Evolutionary conservation across 2,888 invertebrate genomes (phyloP).

Genomic region (Euplexia lucipara): DNA sequence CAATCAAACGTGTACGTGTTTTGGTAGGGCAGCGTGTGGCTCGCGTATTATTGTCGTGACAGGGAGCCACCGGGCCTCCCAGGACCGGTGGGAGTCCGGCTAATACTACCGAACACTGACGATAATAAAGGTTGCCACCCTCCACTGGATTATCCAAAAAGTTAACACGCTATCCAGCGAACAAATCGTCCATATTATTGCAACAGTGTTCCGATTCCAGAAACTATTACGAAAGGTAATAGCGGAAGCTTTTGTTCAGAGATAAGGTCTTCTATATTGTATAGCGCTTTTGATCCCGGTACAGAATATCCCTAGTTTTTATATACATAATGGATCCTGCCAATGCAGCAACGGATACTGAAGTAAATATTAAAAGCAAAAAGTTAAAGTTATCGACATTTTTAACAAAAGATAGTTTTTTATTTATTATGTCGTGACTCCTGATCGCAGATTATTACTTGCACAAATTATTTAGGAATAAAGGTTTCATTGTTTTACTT

Average conservation of each 20-base stretch:
- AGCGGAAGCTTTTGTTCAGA: conserved; percentile 24
- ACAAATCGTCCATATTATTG: conserved; percentile 35
- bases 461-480: not conserved
- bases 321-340: conserved; percentile 22
- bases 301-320: conserved; percentile 27
- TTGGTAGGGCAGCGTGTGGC: conserved; percentile 55
- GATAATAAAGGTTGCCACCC: conserved; percentile 36
- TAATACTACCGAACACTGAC: conserved; percentile 1
- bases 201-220: conserved; percentile 4
- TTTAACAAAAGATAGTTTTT: conserved; percentile 4
- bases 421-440: conserved; percentile 1
- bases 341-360: conserved; percentile 2
- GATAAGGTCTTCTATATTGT: conserved; percentile 28
- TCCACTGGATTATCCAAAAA: conserved; percentile 29
- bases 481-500: too few species aligned
- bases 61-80: conserved; percentile 11
- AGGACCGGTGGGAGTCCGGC: not conserved
- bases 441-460: not conserved
- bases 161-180: conserved; percentile 17
- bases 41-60: conserved; percentile 18
- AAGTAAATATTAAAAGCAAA: conserved; percentile 10
- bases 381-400: conserved; percentile 4
- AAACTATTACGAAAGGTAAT: conserved; percentile 32
- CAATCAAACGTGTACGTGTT: conserved; percentile 69
- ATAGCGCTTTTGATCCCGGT: conserved; percentile 4